These are phyloP conservation scores for Tamias sibiricus DNA, from an alignment of 2,113 vertebrate species.

Conservation along the genomic window DNA sequence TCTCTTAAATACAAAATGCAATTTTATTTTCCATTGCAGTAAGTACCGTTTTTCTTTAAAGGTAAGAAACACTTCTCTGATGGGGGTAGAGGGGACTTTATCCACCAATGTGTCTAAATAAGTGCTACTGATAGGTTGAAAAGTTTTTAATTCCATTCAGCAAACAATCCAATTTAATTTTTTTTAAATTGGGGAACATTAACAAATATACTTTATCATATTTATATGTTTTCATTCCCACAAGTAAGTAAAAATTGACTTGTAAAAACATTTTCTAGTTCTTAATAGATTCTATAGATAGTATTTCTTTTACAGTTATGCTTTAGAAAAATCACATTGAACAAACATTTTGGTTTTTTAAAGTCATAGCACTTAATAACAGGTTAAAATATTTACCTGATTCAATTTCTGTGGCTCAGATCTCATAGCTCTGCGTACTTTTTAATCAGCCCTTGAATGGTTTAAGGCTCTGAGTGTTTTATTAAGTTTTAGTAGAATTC, in stretches of 20 bases:
- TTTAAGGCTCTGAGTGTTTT: slow-evolving; percentile 79
- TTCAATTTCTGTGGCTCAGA: slow-evolving; percentile 65
- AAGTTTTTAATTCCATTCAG: slow-evolving; percentile 54
- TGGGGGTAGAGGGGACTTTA: neutral
- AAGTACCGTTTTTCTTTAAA: neutral
- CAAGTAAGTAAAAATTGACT: neutral
- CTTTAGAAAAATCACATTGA: slow-evolving; percentile 82
- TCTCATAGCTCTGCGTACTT: slow-evolving; percentile 48
- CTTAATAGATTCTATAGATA: slow-evolving; percentile 40
- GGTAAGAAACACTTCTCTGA: neutral
- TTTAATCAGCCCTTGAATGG: slow-evolving; percentile 76
- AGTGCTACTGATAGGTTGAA: slow-evolving; percentile 25
- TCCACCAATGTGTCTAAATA: neutral
- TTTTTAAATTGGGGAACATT: slow-evolving; percentile 33
- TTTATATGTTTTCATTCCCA: slow-evolving; percentile 26
- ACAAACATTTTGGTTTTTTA: slow-evolving; percentile 69
- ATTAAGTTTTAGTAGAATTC: slow-evolving; percentile 55
- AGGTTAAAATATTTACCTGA: slow-evolving; percentile 79
- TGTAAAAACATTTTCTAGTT: neutral
- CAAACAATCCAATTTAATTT: slow-evolving; percentile 53
- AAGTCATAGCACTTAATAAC: slow-evolving; percentile 74
- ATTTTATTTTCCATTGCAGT: neutral
- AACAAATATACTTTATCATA: neutral
- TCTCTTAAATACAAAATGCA: slow-evolving; percentile 10
- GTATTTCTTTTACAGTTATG: slow-evolving; percentile 82